A percentile compares a stretch with the other conserved stretches of the same genome.
Conservation (phyloP, 1,140 invertebrate species). For the Drosophila tani region DNA sequence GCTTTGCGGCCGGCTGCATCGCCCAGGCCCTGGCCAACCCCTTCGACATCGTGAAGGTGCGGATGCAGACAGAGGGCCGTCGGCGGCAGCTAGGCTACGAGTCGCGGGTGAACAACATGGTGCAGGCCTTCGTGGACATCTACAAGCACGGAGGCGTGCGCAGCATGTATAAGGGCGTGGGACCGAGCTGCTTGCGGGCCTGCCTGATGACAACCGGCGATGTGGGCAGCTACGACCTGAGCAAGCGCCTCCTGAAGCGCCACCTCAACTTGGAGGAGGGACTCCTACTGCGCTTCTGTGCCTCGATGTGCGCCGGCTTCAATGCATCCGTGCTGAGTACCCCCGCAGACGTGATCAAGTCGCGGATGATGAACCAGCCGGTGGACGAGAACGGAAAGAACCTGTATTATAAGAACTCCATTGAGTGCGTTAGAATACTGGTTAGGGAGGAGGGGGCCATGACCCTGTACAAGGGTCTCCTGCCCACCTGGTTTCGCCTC, state of each 20-base stretch:
- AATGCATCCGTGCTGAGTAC: conserved; percentile 52
- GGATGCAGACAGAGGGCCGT: conserved; percentile 54
- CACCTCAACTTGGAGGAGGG: conserved; percentile 41
- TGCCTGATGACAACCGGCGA: conserved; percentile 64
- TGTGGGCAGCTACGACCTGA: conserved; percentile 58
- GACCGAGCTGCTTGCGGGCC: conserved; percentile 53
- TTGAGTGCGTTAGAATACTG: conserved; percentile 38
- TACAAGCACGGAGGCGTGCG: conserved; percentile 26
- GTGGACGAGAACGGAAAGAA: conserved; percentile 31
- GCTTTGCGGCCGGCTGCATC: conserved; percentile 47
- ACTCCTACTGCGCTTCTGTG: conserved; percentile 14
- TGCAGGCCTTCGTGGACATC: conserved; percentile 23
- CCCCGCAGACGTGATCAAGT: conserved; percentile 64
- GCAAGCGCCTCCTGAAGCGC: conserved; percentile 53
- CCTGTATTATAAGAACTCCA: conserved; percentile 35
- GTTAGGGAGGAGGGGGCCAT: conserved; percentile 41
- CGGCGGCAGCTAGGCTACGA: conserved; percentile 13
- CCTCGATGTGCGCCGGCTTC: conserved; percentile 55
- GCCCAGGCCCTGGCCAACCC: conserved; percentile 57
- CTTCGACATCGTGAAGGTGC: conserved; percentile 62
- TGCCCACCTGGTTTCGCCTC: conserved; percentile 59
- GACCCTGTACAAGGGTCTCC: conserved; percentile 54
- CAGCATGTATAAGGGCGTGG: conserved; percentile 42
- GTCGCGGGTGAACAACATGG: conserved; percentile 19
- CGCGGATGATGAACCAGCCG: conserved; percentile 61